Conservation (phyloP, 1,140 invertebrate species). For the Calephelis nemesis region DNA sequence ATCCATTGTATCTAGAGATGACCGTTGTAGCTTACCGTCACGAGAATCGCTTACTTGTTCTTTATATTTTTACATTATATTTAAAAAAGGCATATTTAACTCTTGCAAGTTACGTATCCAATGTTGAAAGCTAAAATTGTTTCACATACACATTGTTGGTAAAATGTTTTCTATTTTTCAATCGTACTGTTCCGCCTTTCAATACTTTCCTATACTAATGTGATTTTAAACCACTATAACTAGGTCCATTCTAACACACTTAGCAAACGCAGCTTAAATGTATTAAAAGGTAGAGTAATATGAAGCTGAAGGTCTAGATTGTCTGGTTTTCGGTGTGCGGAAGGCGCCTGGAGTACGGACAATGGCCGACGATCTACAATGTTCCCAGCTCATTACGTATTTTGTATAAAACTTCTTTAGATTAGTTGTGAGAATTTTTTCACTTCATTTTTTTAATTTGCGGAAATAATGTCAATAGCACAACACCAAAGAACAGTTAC, state of each 20-base stretch:
- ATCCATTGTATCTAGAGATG: too few species aligned
- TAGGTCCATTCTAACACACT: slow-evolving; percentile 43
- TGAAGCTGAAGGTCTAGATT: slow-evolving; percentile 46
- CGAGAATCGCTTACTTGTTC: too few species aligned
- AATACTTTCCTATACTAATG: slow-evolving; percentile 69
- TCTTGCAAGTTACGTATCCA: background rate
- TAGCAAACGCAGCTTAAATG: slow-evolving; percentile 32
- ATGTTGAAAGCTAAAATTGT: slow-evolving; percentile 9
- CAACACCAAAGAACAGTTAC: background rate
- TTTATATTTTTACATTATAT: too few species aligned
- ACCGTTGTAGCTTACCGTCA: too few species aligned
- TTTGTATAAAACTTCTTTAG: slow-evolving; percentile 60
- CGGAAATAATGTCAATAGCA: slow-evolving; percentile 18
- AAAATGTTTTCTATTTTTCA: slow-evolving; percentile 66
- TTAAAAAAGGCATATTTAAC: too few species aligned
- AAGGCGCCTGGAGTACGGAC: slow-evolving; percentile 63
- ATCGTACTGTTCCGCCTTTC: slow-evolving; percentile 69
- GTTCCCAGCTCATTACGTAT: slow-evolving; percentile 73
- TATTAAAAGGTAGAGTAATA: slow-evolving; percentile 42
- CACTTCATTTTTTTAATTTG: slow-evolving; percentile 36
- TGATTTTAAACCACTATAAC: slow-evolving; percentile 42
- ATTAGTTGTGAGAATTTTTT: slow-evolving; percentile 33
- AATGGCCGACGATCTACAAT: slow-evolving; percentile 64
- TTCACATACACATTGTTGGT: slow-evolving; percentile 29
- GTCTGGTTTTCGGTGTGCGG: slow-evolving; percentile 52